Conservation (phyloP, 2,113 vertebrate species). For the Trachemys scripta region DNA sequence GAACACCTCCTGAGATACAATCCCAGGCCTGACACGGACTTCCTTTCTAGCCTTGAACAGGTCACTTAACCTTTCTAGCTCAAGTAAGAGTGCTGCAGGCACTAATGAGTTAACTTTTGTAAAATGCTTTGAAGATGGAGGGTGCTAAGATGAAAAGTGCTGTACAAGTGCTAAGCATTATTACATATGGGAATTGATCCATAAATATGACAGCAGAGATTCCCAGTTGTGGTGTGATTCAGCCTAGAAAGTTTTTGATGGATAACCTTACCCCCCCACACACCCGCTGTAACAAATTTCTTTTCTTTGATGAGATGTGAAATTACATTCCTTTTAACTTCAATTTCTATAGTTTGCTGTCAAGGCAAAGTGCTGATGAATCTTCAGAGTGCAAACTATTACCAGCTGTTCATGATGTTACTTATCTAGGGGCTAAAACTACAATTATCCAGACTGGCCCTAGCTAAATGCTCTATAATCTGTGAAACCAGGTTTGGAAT, state of each 20-base stretch:
- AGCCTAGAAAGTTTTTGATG: constrained; percentile 9
- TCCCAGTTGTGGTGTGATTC: constrained; percentile 1
- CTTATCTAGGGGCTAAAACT: not conserved
- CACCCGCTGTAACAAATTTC: constrained; percentile 45
- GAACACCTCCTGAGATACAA: not conserved
- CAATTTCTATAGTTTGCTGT: constrained; percentile 13
- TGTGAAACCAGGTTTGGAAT: not conserved
- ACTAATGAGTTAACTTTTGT: constrained; percentile 16
- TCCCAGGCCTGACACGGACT: not conserved
- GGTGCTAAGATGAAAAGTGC: not conserved
- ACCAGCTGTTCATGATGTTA: constrained; percentile 64
- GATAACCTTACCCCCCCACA: not conserved
- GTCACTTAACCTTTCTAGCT: not conserved
- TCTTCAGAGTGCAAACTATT: constrained; percentile 42
- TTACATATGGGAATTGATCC: constrained; percentile 24
- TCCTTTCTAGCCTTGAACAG: not conserved
- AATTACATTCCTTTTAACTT: constrained; percentile 70
- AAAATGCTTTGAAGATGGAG: not conserved
- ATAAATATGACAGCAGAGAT: constrained; percentile 35
- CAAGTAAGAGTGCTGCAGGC: not conserved
- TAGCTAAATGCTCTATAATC: not conserved
- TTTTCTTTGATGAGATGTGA: constrained; percentile 62
- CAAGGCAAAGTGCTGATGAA: constrained; percentile 38
- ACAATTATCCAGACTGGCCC: not conserved
- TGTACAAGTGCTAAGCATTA: not conserved